Conservation (phyloP, 2,113 vertebrate genomes). For the Cyprinodon brontotheroides region DNA sequence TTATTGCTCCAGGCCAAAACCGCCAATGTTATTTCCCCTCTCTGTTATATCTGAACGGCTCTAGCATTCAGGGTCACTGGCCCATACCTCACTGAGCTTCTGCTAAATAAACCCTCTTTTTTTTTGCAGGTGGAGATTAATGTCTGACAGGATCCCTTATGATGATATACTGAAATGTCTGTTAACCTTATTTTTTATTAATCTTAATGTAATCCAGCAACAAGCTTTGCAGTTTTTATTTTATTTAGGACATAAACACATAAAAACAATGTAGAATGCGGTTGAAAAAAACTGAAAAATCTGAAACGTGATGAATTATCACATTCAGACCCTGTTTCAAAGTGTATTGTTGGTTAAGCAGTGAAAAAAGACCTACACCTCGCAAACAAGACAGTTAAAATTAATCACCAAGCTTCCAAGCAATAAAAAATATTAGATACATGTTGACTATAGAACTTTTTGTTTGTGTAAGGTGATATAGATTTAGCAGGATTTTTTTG, state of each 20-base stretch:
- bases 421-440: too few relatives aligned
- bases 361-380: not conserved
- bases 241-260: slow-evolving; percentile 23
- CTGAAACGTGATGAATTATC: slow-evolving; percentile 15
- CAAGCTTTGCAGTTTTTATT: slow-evolving; percentile 14
- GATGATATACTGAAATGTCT: slow-evolving; percentile 47
- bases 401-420: too few relatives aligned
- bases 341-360: not conserved
- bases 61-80: slow-evolving; percentile 30
- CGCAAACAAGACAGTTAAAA: too few relatives aligned
- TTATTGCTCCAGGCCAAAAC: slow-evolving; percentile 62
- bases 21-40: slow-evolving; percentile 41
- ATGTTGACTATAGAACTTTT: too few relatives aligned
- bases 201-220: slow-evolving; percentile 43
- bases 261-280: slow-evolving; percentile 23
- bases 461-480: too few relatives aligned
- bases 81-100: slow-evolving; percentile 30
- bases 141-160: slow-evolving; percentile 42
- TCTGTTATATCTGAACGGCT: not conserved
- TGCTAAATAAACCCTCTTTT: slow-evolving; percentile 51
- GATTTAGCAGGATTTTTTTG: too few relatives aligned
- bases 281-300: slow-evolving; percentile 21
- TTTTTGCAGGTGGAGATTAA: slow-evolving; percentile 27
- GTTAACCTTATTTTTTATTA: slow-evolving; percentile 50
- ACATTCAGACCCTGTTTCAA: slow-evolving; percentile 2